Percentiles rank a stretch among this genome's conserved stretches.
Conservation (phyloP, 2,113 vertebrate species). For the Pelodiscus sinensis region DNA sequence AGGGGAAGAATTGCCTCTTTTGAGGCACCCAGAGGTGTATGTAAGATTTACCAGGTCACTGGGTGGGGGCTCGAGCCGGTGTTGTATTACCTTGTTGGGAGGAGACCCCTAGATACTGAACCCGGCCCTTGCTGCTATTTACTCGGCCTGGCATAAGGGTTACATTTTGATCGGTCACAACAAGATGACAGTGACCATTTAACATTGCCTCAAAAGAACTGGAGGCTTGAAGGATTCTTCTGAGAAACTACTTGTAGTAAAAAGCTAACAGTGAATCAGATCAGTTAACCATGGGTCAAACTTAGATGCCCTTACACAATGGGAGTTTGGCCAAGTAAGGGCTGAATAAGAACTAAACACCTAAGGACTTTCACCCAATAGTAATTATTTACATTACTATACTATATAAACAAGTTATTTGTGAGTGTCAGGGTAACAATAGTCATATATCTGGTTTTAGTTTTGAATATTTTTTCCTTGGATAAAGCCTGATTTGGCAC, state of each 20-base stretch:
- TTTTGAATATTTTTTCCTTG: neutral
- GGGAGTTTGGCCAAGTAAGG: neutral
- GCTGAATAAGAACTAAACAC: neutral
- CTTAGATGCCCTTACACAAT: neutral
- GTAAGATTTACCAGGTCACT: too few relatives aligned
- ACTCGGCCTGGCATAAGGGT: too few relatives aligned
- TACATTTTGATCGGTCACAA: neutral
- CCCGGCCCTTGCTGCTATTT: too few relatives aligned
- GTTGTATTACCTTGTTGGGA: too few relatives aligned
- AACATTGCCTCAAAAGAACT: neutral
- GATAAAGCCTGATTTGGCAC: neutral
- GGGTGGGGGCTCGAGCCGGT: too few relatives aligned
- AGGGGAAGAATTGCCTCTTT: too few relatives aligned
- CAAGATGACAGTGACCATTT: neutral
- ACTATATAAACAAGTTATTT: neutral
- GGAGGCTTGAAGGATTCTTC: neutral
- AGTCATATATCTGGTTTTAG: neutral
- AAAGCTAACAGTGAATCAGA: neutral
- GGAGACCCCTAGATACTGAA: too few relatives aligned
- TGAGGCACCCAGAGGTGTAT: too few relatives aligned
- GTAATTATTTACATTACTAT: neutral
- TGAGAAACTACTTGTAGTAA: neutral
- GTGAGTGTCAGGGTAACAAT: neutral
- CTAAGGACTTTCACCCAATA: neutral
- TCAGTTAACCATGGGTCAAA: neutral